Conservation (phyloP, 2,888 invertebrate species). For the Ditylenchus weischeri region DNA sequence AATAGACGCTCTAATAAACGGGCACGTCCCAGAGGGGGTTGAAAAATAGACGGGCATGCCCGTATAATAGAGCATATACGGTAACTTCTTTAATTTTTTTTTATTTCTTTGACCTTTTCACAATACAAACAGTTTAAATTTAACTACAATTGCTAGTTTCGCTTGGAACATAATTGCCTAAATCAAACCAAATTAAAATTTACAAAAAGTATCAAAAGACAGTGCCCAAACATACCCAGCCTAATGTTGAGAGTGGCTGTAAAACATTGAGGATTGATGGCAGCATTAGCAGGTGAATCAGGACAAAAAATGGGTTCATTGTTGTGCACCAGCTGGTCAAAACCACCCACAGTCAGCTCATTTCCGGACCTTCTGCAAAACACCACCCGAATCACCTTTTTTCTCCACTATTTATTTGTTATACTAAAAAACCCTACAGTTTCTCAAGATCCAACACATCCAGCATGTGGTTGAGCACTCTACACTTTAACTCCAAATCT, state of each 20-base stretch:
- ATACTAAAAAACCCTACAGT: slow-evolving; percentile 41
- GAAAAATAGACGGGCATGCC: too few relatives aligned
- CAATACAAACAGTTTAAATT: too few relatives aligned
- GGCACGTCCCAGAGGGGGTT: too few relatives aligned
- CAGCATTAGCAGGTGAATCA: slow-evolving; percentile 23
- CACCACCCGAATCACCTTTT: too few relatives aligned
- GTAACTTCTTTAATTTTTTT: too few relatives aligned
- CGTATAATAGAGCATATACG: too few relatives aligned
- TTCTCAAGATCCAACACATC: slow-evolving; percentile 67
- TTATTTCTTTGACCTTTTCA: too few relatives aligned
- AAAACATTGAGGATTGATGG: slow-evolving; percentile 29
- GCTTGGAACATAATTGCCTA: slow-evolving; percentile 9
- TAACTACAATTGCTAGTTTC: neutral
- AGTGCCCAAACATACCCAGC: slow-evolving; percentile 29
- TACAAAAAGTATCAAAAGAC: neutral
- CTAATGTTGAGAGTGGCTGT: slow-evolving; percentile 37
- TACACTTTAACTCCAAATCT: slow-evolving; percentile 67
- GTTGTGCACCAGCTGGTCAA: slow-evolving; percentile 67
- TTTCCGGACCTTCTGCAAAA: slow-evolving; percentile 62
- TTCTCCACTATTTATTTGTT: too few relatives aligned
- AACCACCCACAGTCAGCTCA: slow-evolving; percentile 67
- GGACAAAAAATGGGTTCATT: slow-evolving; percentile 39
- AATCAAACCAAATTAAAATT: neutral
- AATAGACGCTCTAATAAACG: too few relatives aligned
- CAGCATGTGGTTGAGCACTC: slow-evolving; percentile 66